A percentile compares a stretch with the other conserved stretches of the same genome.
phyloP scores from a whole-genome alignment of 2,797 vertebrate species.

The Eulemur albifrons region DNA sequence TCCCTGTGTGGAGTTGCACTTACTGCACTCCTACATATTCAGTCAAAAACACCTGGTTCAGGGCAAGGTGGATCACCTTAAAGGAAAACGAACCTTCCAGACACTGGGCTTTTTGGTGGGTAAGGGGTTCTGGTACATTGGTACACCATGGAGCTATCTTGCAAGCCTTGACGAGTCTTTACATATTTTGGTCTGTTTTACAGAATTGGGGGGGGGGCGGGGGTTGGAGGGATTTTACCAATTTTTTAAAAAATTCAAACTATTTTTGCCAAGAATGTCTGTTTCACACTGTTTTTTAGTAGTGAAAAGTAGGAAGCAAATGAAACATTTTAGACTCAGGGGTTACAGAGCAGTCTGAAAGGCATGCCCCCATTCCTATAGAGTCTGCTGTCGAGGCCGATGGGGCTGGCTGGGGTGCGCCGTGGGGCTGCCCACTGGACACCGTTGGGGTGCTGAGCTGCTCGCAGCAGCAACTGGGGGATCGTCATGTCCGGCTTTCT shows the following conservation, averaged over 20 bases:
- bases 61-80: neutral
- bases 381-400: neutral
- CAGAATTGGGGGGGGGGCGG: neutral
- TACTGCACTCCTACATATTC: neutral
- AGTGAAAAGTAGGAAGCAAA: neutral
- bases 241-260: neutral
- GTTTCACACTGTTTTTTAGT: neutral
- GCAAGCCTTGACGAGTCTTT: conserved; percentile 20
- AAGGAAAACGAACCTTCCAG: neutral
- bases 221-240: neutral
- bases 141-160: neutral
- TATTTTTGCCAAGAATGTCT: neutral
- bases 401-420: neutral
- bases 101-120: neutral
- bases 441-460: accelerated
- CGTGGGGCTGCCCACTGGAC: neutral
- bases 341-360: neutral
- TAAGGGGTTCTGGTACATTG: neutral
- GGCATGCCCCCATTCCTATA: neutral
- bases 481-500: neutral
- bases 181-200: neutral
- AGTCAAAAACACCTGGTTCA: neutral
- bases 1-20: neutral
- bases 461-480: neutral
- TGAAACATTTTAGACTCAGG: neutral